Conservation (phyloP, 2,888 invertebrate species). For the Acronicta psi region DNA sequence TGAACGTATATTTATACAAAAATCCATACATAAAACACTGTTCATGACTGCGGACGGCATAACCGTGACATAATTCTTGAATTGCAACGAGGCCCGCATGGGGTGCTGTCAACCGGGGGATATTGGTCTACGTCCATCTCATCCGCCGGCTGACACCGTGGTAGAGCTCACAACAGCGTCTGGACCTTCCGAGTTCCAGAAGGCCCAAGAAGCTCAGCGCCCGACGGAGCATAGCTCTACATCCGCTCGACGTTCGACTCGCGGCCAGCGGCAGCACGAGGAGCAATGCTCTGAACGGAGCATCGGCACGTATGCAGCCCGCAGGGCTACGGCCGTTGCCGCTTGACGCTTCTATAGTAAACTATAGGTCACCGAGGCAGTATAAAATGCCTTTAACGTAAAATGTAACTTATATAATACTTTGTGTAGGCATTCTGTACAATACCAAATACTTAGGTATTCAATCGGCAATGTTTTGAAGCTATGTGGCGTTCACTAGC, state of each 20-base stretch:
- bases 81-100: constrained; percentile 25
- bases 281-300: constrained; percentile 49
- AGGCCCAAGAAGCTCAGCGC: constrained; percentile 31
- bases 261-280: constrained; percentile 42
- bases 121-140: constrained; percentile 13
- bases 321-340: constrained; percentile 2
- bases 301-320: constrained; percentile 28
- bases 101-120: constrained; percentile 22
- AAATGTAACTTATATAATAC: too few relatives aligned
- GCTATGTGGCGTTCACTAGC: too few relatives aligned
- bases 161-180: constrained; percentile 24
- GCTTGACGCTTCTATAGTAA: constrained; percentile 12
- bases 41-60: constrained; percentile 44
- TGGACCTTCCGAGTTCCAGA: constrained; percentile 47
- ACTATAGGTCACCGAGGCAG: too few relatives aligned
- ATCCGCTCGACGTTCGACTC: constrained; percentile 41
- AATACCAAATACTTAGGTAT: too few relatives aligned
- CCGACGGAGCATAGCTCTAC: constrained; percentile 39
- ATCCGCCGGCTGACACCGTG: constrained; percentile 28
- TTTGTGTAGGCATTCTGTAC: too few relatives aligned
- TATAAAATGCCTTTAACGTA: too few relatives aligned
- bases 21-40: constrained; percentile 59
- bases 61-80: constrained; percentile 34
- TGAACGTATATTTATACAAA: constrained; percentile 65
- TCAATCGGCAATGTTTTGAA: too few relatives aligned